Conservation (phyloP, 2,113 vertebrate genomes). For the Python bivittatus region DNA sequence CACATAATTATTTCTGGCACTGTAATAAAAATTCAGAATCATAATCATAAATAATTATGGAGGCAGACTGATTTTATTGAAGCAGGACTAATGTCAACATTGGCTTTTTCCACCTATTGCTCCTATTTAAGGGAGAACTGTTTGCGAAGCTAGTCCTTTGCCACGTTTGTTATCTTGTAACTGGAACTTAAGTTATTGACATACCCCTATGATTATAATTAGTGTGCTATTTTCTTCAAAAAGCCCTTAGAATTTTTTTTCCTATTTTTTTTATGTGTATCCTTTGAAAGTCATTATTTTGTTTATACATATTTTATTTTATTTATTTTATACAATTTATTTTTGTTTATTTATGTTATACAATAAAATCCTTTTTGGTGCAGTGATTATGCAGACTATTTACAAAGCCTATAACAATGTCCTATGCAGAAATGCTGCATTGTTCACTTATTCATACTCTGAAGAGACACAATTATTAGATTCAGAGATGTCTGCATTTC, state of each 20-base stretch:
- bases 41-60: not conserved
- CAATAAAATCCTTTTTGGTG: conserved; percentile 11
- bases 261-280: not conserved
- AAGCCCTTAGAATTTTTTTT: not conserved
- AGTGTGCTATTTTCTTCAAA: not conserved
- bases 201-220: not conserved
- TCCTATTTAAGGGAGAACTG: not conserved
- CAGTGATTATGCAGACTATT: not conserved
- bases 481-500: conserved; percentile 43
- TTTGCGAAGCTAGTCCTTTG: not conserved
- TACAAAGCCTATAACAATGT: conserved; percentile 14
- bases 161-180: not conserved
- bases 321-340: too few relatives aligned
- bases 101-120: not conserved
- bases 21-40: not conserved
- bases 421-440: conserved; percentile 1
- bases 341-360: not conserved
- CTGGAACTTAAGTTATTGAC: not conserved
- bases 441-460: not conserved
- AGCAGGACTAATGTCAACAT: not conserved
- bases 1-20: not conserved
- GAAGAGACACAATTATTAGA: conserved; percentile 16
- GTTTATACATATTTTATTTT: not conserved
- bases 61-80: not conserved
- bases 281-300: conserved; percentile 17